Evolutionary conservation across 2,113 vertebrate genomes (phyloP).

Genomic region (Phycodurus eques): DNA sequence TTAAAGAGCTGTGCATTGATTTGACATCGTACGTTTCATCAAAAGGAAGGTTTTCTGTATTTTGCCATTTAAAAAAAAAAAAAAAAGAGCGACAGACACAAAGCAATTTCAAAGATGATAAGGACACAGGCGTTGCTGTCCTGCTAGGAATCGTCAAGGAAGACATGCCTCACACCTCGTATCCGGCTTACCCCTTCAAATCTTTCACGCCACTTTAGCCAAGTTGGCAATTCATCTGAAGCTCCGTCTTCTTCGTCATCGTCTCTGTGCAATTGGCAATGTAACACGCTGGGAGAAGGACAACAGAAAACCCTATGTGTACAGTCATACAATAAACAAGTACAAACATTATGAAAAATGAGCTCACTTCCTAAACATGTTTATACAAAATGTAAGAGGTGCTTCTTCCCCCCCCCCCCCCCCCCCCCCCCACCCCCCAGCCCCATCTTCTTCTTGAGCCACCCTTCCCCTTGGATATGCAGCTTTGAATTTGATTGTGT

Average conservation of each 20-base stretch:
- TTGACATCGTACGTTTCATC: slow-evolving; percentile 70
- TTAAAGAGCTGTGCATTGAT: slow-evolving; percentile 66
- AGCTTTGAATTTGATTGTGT: slow-evolving; percentile 39
- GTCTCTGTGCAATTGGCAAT: slow-evolving; percentile 43
- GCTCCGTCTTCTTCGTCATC: slow-evolving; percentile 35
- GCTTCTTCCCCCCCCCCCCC: slow-evolving; percentile 13
- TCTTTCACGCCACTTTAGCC: slow-evolving; percentile 1
- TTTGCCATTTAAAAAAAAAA: slow-evolving; percentile 43
- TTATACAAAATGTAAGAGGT: slow-evolving; percentile 60
- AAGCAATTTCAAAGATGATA: slow-evolving; percentile 46
- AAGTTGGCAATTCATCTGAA: slow-evolving; percentile 14
- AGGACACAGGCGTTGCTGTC: slow-evolving; percentile 49
- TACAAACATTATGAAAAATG: slow-evolving; percentile 71
- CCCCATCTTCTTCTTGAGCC: background rate
- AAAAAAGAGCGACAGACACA: slow-evolving; percentile 40
- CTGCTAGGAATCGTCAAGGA: slow-evolving; percentile 52
- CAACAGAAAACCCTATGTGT: slow-evolving; percentile 50
- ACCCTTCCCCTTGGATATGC: slow-evolving; percentile 36
- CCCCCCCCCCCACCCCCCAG: no score
- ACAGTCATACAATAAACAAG: slow-evolving; percentile 62
- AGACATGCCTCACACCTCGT: slow-evolving; percentile 47
- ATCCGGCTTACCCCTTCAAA: slow-evolving; percentile 5
- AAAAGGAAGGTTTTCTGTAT: slow-evolving; percentile 46
- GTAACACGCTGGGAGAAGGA: slow-evolving; percentile 49
- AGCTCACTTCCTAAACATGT: slow-evolving; percentile 46